Base-by-base conservation (phyloP, 2,113 vertebrate species). In the Balaenoptera acutorostrata region DNA sequence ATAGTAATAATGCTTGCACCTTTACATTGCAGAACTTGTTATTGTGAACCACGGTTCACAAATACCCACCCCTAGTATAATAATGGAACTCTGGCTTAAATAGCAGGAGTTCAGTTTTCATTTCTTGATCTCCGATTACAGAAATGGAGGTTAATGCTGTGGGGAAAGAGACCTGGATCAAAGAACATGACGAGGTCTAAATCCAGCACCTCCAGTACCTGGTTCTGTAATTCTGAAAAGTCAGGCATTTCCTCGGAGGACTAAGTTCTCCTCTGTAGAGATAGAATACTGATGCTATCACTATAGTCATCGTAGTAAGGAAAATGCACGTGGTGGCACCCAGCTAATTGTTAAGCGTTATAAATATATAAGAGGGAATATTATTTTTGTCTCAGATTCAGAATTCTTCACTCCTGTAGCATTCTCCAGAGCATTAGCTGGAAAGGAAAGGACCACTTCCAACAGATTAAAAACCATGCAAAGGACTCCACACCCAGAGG, bases 401-500 rank as follows among this genome's bases (percentile, higher is more conserved):
- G 33, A 89, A 86, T 78, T 77, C 17, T 64, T 80, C 55, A n/a
- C 31, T 74, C 18, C 12, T 49, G 14, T 5, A 83, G 55, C 15
- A 55, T 8, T 31, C 39, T 92, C 12, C 49, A 69, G 90, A 72
- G 46, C 18, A 15, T 46, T 59, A 12, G 55, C 33, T 55, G 23
- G 18, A 78, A 75, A 63, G 55, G 29, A 55, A 90, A 33, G 39
- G 17, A 23, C 52, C 2, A 12, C 1, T 41, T 55, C 20, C 25
- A 64, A 74, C 5, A 52, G 20, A 72, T 2, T 71, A 36, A 71
- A 93, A 77, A 44, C 23, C 27, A 21, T 7, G 6, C 13, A 13
- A 44, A 64, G 33, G 3, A n/a, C 3, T 41, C 1, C 0, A 9
- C 21, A 5, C 8, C 61, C 36, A 39, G 5, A 39, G 14, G 1